These are phyloP conservation scores for Upupa epops DNA, from an alignment of 2,113 vertebrate species.

Conservation along the genomic window DNA sequence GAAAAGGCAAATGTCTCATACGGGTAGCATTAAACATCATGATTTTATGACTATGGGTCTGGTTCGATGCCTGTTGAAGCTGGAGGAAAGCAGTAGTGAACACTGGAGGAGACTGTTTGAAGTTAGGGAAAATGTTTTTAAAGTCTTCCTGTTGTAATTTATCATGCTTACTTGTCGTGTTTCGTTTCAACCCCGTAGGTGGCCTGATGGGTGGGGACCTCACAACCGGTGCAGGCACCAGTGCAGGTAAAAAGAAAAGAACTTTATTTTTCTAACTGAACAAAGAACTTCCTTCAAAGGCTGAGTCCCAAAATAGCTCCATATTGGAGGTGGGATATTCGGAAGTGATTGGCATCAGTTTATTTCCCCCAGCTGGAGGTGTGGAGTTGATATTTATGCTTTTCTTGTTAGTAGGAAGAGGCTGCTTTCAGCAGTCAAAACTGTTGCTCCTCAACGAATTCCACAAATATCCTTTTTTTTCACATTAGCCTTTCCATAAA, in stretches of 20 bases:
- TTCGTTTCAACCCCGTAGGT: conserved; percentile 80
- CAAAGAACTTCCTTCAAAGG: conserved; percentile 17
- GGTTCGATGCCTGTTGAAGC: not conserved
- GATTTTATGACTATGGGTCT: not conserved
- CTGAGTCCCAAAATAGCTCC: conserved; percentile 28
- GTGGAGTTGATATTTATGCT: not conserved
- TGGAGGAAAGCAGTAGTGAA: not conserved
- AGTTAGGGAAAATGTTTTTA: conserved; percentile 14
- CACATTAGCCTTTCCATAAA: not conserved
- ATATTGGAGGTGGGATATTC: not conserved
- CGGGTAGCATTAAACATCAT: not conserved
- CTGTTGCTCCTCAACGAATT: not conserved
- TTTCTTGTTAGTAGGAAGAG: not conserved
- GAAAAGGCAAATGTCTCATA: conserved; percentile 17
- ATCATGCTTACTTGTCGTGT: conserved; percentile 32
- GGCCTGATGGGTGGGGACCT: conserved; percentile 99
- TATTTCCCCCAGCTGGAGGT: not conserved
- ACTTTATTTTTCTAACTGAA: conserved; percentile 12
- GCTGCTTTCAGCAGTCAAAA: not conserved
- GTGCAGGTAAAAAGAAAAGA: conserved; percentile 89
- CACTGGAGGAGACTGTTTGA: not conserved
- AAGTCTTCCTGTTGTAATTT: conserved; percentile 23
- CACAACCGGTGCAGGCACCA: conserved; percentile 98
- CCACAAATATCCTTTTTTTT: not conserved
- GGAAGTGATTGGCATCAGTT: not conserved